A percentile compares a stretch with the other conserved stretches of the same genome.
Evolutionary conservation across 1,140 invertebrate species (phyloP).

Genomic region (Caenorhabditis briggsae): DNA sequence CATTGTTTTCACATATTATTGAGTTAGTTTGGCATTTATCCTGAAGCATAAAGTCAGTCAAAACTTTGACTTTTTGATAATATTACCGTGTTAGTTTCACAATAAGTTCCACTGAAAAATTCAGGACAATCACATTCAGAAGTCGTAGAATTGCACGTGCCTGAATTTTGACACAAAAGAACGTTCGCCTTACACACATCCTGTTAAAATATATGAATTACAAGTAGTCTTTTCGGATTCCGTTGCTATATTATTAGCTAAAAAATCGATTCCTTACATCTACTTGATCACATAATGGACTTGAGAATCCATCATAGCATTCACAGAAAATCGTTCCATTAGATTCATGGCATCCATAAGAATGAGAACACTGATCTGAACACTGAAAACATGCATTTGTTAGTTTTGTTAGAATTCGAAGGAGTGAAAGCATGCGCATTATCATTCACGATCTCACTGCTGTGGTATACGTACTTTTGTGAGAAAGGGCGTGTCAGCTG

Average conservation of each 20-base stretch:
- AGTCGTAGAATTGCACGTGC: not conserved
- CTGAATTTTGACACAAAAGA: constrained; percentile 17
- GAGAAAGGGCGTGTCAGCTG: too few species aligned
- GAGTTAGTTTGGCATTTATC: constrained; percentile 3
- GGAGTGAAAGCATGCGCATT: too few species aligned
- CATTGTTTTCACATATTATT: constrained; percentile 16
- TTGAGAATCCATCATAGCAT: constrained; percentile 4
- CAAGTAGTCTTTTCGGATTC: too few species aligned
- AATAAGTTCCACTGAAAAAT: not conserved
- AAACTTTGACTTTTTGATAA: not conserved
- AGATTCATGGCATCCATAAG: not conserved
- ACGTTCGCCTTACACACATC: constrained; percentile 20
- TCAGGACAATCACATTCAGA: not conserved
- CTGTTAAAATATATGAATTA: not conserved
- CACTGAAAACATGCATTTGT: constrained; percentile 28
- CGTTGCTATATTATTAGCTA: too few species aligned
- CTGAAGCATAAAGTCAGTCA: not conserved
- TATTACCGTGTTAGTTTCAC: not conserved
- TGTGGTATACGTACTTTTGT: too few species aligned
- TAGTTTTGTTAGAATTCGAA: not conserved
- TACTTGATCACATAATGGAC: not conserved
- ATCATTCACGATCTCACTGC: too few species aligned
- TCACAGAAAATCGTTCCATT: constrained; percentile 20
- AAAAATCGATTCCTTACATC: not conserved
- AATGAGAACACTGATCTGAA: not conserved